Conservation (phyloP, 2,888 invertebrate genomes). For the Brenthis hecate region DNA sequence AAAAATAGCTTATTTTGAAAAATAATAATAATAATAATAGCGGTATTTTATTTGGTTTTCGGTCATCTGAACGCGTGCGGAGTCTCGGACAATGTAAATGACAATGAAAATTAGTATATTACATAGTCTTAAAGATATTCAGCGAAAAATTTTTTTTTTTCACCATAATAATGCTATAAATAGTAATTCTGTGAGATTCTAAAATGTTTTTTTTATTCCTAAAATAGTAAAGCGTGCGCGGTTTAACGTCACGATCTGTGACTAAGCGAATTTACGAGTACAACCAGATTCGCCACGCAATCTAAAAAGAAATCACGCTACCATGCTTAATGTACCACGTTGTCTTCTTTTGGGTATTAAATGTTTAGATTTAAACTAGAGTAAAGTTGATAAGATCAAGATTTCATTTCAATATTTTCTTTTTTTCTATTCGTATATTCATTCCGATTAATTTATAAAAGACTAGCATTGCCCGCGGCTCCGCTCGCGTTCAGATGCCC, state of each 20-base stretch:
- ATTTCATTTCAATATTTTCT: not conserved
- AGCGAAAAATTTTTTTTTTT: not conserved
- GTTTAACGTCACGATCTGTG: conserved; percentile 8
- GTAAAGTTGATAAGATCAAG: not conserved
- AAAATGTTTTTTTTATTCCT: not conserved
- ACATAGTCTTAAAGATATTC: not conserved
- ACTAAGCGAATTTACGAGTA: not conserved
- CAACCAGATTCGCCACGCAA: conserved; percentile 14
- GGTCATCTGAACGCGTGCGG: no score
- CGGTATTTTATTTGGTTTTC: no score
- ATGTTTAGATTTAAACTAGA: not conserved
- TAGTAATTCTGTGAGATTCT: not conserved
- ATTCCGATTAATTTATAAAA: not conserved
- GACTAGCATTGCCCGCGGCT: no score
- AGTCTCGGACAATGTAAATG: no score
- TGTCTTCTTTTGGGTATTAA: conserved; percentile 11
- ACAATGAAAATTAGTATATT: no score
- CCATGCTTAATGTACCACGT: not conserved
- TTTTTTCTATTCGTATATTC: not conserved
- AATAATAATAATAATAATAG: no score
- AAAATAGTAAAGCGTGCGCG: not conserved
- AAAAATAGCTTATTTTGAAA: no score
- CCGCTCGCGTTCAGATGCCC: no score
- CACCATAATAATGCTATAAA: not conserved
- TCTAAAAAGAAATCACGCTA: conserved; percentile 18